Percentiles rank a stretch among this genome's conserved stretches.
Conservation (phyloP, 2,888 invertebrate species). For the Biston betularia region DNA sequence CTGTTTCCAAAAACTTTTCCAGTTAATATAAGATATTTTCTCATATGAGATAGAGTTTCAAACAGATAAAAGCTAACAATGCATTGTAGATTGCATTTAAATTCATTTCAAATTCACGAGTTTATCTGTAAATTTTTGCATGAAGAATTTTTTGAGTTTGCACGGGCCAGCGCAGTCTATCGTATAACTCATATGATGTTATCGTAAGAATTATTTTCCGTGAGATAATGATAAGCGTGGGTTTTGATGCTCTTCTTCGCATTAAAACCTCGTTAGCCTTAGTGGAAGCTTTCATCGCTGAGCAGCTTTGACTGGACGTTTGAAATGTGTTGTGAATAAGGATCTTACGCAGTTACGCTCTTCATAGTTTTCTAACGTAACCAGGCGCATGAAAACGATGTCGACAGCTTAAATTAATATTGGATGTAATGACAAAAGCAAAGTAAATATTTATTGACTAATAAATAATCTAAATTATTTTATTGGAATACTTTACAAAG, state of each 20-base stretch:
- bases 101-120: conserved; percentile 33
- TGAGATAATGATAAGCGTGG: conserved; percentile 75
- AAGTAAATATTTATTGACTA: not conserved
- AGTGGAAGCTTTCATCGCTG: conserved; percentile 63
- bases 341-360: conserved; percentile 13
- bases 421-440: not conserved
- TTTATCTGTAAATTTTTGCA: conserved; percentile 18
- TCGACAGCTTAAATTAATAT: not conserved
- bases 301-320: conserved; percentile 53
- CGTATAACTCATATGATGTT: conserved; percentile 35
- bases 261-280: conserved; percentile 82
- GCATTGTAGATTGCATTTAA: conserved; percentile 36
- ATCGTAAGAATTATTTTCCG: conserved; percentile 73
- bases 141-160: conserved; percentile 46
- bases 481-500: no score
- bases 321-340: conserved; percentile 28
- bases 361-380: conserved; percentile 11
- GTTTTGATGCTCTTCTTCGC: conserved; percentile 66
- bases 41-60: conserved; percentile 21
- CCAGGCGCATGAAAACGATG: conserved; percentile 1
- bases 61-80: conserved; percentile 28
- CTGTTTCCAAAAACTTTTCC: conserved; percentile 34
- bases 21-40: conserved; percentile 18
- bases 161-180: conserved; percentile 60
- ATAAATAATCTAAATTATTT: no score